phyloP scores from a whole-genome alignment of 2,797 vertebrate genomes.

The Iguana delicatissima region DNA sequence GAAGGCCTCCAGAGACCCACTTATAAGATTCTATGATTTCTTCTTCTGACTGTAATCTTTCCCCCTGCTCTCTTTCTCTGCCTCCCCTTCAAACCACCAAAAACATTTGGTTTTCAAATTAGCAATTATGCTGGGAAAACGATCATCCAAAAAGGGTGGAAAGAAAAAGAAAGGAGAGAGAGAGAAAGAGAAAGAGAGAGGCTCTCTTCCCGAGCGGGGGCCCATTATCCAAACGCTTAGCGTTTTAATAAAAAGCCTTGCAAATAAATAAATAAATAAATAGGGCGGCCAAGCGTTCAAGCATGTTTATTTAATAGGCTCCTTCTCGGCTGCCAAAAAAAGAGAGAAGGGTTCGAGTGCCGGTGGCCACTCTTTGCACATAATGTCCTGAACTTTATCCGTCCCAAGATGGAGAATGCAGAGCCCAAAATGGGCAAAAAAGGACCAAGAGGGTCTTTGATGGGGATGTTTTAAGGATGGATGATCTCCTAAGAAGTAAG shows the following conservation, averaged over 20 bases:
- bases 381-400: accelerated
- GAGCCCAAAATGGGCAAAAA: neutral
- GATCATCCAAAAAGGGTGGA: constrained; percentile 16
- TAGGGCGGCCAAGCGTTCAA: constrained; percentile 52
- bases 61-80: neutral
- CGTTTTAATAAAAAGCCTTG: constrained; percentile 40
- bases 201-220: constrained; percentile 58
- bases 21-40: neutral
- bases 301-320: constrained; percentile 69
- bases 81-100: accelerated
- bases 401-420: constrained; percentile 23
- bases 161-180: neutral
- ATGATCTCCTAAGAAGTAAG: neutral
- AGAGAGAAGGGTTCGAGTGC: constrained; percentile 31
- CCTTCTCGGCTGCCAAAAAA: constrained; percentile 48
- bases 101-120: constrained; percentile 67
- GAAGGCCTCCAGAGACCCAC: too few species aligned
- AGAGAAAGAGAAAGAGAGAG: accelerated
- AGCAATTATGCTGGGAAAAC: constrained; percentile 58
- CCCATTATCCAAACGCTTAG: constrained; percentile 50
- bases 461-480: accelerated
- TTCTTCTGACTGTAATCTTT: constrained; percentile 22
- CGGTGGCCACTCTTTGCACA: neutral
- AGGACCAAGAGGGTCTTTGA: neutral
- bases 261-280: neutral